phyloP scores from a whole-genome alignment of 2,888 invertebrate genomes.

The Nomada flava region DNA sequence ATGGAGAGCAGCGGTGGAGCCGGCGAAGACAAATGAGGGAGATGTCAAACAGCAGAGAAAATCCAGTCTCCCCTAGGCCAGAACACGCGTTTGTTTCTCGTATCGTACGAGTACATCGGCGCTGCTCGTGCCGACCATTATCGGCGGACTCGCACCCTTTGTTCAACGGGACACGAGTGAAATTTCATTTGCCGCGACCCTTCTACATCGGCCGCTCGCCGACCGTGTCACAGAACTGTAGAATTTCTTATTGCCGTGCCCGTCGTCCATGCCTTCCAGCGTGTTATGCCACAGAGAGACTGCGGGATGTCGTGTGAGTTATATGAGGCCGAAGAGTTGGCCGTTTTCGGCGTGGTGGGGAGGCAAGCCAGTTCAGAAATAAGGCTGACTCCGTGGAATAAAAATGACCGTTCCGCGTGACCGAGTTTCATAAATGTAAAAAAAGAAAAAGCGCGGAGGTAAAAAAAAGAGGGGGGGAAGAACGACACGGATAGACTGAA shows the following conservation, averaged over 20 bases:
- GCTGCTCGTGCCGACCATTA: slow-evolving; percentile 28
- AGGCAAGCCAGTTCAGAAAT: slow-evolving; percentile 49
- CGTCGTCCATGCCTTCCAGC: not conserved
- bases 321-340: slow-evolving; percentile 20
- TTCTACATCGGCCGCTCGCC: not conserved
- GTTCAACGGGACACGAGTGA: slow-evolving; percentile 25
- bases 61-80: not conserved
- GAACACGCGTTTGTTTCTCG: slow-evolving; percentile 17
- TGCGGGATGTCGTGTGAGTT: slow-evolving; percentile 23
- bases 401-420: slow-evolving; percentile 51
- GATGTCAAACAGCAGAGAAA: slow-evolving; percentile 2
- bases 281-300: slow-evolving; percentile 16
- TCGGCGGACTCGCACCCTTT: slow-evolving; percentile 30
- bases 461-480: not conserved
- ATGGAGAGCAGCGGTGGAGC: not conserved
- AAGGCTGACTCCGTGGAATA: slow-evolving; percentile 56
- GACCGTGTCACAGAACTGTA: slow-evolving; percentile 37
- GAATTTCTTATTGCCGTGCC: slow-evolving; percentile 44
- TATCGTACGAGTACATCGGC: slow-evolving; percentile 14
- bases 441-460: not conserved
- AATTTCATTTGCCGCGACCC: slow-evolving; percentile 54
- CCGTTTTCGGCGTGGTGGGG: slow-evolving; percentile 2
- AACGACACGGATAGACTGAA: not conserved
- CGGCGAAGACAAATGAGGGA: slow-evolving; percentile 19
- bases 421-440: slow-evolving; percentile 48